These are phyloP conservation scores for Limnephilus rhombicus DNA, from an alignment of 2,888 invertebrate genomes.

Conservation along the genomic window DNA sequence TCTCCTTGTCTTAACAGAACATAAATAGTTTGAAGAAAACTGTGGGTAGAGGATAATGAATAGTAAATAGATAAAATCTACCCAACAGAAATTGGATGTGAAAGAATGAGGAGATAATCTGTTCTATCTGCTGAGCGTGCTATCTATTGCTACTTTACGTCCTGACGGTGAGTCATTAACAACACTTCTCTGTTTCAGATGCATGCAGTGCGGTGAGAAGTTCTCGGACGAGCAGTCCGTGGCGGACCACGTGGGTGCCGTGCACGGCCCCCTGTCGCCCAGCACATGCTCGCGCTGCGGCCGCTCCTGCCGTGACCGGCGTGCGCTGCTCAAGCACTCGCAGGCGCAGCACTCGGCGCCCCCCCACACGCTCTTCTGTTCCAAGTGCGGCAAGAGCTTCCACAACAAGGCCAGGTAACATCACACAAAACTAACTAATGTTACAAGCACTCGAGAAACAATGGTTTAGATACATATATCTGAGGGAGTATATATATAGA, in stretches of 20 bases:
- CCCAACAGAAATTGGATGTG: too few relatives aligned
- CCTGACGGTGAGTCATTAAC: not conserved
- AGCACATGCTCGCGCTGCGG: slow-evolving; percentile 83
- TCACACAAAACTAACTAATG: not conserved
- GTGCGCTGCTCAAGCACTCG: slow-evolving; percentile 82
- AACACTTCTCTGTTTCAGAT: slow-evolving; percentile 70
- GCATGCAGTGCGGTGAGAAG: slow-evolving; percentile 82
- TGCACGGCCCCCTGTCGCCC: slow-evolving; percentile 80
- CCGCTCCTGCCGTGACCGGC: slow-evolving; percentile 82
- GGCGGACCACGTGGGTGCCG: slow-evolving; percentile 80
- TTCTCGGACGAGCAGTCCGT: slow-evolving; percentile 81
- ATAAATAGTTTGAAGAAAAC: too few relatives aligned
- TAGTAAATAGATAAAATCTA: too few relatives aligned
- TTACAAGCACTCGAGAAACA: not conserved
- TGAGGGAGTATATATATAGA: too few relatives aligned
- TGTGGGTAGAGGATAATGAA: too few relatives aligned
- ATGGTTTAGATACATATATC: too few relatives aligned
- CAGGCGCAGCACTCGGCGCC: slow-evolving; percentile 58
- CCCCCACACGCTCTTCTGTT: slow-evolving; percentile 81
- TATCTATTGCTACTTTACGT: too few relatives aligned
- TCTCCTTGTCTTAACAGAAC: too few relatives aligned
- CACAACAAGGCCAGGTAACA: slow-evolving; percentile 80
- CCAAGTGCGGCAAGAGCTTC: slow-evolving; percentile 84
- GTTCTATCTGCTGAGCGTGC: too few relatives aligned
- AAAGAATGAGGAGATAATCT: too few relatives aligned